These are phyloP conservation scores for Lithodes maja DNA, from an alignment of 2,888 invertebrate species.

Conservation along the genomic window DNA sequence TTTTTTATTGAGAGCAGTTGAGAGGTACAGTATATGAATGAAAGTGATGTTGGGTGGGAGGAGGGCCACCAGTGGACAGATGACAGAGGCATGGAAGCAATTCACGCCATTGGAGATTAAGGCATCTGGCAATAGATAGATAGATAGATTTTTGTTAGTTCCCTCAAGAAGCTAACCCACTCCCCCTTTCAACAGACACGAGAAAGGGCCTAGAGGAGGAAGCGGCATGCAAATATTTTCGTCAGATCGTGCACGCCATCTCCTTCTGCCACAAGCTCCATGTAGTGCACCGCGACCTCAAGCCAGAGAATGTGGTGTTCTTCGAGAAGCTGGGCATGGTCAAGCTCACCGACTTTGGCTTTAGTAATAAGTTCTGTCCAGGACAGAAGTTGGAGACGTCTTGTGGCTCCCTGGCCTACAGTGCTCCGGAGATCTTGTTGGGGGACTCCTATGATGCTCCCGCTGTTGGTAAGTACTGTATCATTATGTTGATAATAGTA, in stretches of 20 bases:
- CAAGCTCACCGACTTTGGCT: conserved; percentile 98
- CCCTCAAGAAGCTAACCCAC: no score
- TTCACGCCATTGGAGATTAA: no score
- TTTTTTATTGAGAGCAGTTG: no score
- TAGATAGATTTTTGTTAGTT: no score
- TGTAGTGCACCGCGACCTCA: conserved; percentile 93
- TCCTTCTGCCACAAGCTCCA: conserved; percentile 96
- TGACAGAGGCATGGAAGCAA: no score
- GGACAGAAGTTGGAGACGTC: conserved; percentile 91
- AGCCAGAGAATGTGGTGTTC: conserved; percentile 99
- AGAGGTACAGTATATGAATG: no score
- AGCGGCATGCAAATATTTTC: conserved; percentile 90
- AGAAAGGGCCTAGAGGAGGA: conserved; percentile 80
- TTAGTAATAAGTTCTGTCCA: conserved; percentile 86
- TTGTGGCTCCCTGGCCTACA: conserved; percentile 98
- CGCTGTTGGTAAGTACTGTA: conserved; percentile 86
- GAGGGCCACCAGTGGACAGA: no score
- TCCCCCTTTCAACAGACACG: conserved; percentile 61
- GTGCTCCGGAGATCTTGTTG: conserved; percentile 98
- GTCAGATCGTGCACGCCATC: conserved; percentile 97
- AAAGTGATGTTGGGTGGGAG: no score
- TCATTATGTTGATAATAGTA: no score
- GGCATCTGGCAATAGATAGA: no score
- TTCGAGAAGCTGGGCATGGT: conserved; percentile 97
- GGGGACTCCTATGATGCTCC: conserved; percentile 99